Percentiles rank a stretch among this genome's conserved stretches.
Conservation (phyloP, 2,113 vertebrate genomes). For the Cyprinodon tularosa region DNA sequence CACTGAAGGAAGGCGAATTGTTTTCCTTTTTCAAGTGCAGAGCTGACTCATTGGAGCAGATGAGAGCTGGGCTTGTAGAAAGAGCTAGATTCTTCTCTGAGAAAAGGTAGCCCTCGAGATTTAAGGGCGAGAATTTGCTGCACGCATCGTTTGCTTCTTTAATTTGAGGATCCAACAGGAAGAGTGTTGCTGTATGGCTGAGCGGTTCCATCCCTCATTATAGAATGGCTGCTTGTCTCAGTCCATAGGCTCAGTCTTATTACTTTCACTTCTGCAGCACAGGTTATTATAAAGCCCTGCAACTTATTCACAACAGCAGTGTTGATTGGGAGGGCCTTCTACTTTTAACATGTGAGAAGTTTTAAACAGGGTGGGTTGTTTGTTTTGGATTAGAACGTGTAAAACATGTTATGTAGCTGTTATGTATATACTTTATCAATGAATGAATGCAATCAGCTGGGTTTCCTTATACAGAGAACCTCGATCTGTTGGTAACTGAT, state of each 20-base stretch:
- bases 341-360: slow-evolving; percentile 36
- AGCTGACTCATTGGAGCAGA: slow-evolving; percentile 66
- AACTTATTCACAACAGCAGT: slow-evolving; percentile 66
- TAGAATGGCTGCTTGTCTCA: slow-evolving; percentile 78
- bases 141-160: slow-evolving; percentile 83
- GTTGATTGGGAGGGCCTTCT: slow-evolving; percentile 27
- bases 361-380: slow-evolving; percentile 15
- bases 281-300: slow-evolving; percentile 75
- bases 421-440: slow-evolving; percentile 10
- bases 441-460: no score
- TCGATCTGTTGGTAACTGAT: no score
- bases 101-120: slow-evolving; percentile 74
- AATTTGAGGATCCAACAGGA: slow-evolving; percentile 82
- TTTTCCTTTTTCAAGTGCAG: slow-evolving; percentile 38
- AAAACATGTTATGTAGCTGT: slow-evolving; percentile 22
- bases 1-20: slow-evolving; percentile 42
- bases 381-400: neutral
- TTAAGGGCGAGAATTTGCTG: slow-evolving; percentile 73
- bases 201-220: slow-evolving; percentile 80
- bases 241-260: slow-evolving; percentile 74
- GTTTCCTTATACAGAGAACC: no score
- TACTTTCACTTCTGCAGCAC: slow-evolving; percentile 70
- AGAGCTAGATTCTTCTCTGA: slow-evolving; percentile 70
- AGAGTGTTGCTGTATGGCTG: slow-evolving; percentile 75
- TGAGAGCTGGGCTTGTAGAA: slow-evolving; percentile 58